Evolutionary conservation across 2,113 vertebrate genomes (phyloP).

Genomic region (Sebastes schlegelii): DNA sequence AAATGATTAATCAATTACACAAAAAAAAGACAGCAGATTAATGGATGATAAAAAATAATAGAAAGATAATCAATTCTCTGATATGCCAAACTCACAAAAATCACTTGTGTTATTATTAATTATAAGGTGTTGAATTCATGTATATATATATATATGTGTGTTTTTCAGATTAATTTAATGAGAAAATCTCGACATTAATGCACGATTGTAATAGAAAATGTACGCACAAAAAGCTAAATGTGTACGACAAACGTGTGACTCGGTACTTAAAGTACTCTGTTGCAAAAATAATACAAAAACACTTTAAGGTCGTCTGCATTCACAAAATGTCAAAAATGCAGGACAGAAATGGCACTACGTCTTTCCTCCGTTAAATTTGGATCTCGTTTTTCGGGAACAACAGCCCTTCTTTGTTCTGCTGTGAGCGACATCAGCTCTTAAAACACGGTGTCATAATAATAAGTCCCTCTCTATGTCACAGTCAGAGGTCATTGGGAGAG

Average conservation of each 20-base stretch:
- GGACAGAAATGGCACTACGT: conserved; percentile 66
- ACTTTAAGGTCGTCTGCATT: conserved; percentile 63
- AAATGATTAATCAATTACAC: not conserved
- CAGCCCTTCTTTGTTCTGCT: conserved; percentile 58
- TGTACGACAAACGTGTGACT: conserved; percentile 45
- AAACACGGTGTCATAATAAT: conserved; percentile 66
- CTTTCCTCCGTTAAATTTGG: conserved; percentile 27
- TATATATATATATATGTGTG: not conserved
- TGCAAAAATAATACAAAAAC: conserved; percentile 66
- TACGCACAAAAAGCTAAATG: conserved; percentile 37
- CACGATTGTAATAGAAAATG: conserved; percentile 49
- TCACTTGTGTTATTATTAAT: conserved; percentile 1
- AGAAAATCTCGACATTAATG: conserved; percentile 5
- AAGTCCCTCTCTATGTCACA: conserved; percentile 78
- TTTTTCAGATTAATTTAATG: conserved; percentile 13
- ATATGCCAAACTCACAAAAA: conserved; percentile 18
- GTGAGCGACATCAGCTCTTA: conserved; percentile 61
- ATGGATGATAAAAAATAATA: not conserved
- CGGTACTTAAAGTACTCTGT: conserved; percentile 39
- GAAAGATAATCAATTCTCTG: not conserved
- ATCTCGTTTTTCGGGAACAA: conserved; percentile 46
- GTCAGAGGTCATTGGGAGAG: conserved; percentile 82
- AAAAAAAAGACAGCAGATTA: not conserved
- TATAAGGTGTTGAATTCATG: not conserved
- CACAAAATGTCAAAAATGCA: conserved; percentile 59